phyloP scores from a whole-genome alignment of 2,797 vertebrate species.

The Melanotaenia boesemani region DNA sequence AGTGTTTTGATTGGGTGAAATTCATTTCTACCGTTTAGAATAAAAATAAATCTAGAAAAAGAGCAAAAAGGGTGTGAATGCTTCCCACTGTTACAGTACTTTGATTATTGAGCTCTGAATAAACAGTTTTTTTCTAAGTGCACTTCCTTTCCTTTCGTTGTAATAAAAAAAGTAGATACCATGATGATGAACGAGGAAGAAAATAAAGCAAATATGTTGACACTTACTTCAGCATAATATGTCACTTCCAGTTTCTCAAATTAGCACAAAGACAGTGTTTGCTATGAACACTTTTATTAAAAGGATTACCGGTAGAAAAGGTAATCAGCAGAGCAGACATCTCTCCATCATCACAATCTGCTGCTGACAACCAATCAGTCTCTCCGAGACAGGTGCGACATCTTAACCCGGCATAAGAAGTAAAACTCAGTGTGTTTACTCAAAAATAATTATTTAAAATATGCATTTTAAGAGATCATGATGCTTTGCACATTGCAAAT shows the following conservation, averaged over 20 bases:
- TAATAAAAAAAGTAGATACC: neutral
- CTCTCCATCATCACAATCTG: constrained; percentile 38
- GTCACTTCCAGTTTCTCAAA: constrained; percentile 15
- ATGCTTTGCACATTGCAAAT: constrained; percentile 52
- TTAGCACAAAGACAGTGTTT: constrained; percentile 41
- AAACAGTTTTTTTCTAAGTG: neutral
- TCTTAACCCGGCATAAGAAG: constrained; percentile 49
- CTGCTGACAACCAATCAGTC: constrained; percentile 56
- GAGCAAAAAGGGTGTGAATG: neutral
- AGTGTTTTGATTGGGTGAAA: neutral
- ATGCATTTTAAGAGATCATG: constrained; percentile 53
- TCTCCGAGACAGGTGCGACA: constrained; percentile 45
- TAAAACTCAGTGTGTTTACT: constrained; percentile 49
- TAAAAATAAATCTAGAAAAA: neutral
- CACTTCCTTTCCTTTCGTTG: neutral
- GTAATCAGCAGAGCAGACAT: constrained; percentile 66
- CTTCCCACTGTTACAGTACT: neutral
- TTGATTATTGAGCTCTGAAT: neutral
- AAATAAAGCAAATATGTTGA: neutral
- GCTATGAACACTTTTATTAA: constrained; percentile 84
- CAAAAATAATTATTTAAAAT: constrained; percentile 52
- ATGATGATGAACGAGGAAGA: neutral
- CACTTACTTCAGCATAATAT: no score
- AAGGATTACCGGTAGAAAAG: constrained; percentile 81
- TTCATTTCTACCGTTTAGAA: neutral